Percentiles rank a stretch among this genome's conserved stretches.
Evolutionary conservation across 1,140 invertebrate species (phyloP).

Genomic region (Ladona fulva): DNA sequence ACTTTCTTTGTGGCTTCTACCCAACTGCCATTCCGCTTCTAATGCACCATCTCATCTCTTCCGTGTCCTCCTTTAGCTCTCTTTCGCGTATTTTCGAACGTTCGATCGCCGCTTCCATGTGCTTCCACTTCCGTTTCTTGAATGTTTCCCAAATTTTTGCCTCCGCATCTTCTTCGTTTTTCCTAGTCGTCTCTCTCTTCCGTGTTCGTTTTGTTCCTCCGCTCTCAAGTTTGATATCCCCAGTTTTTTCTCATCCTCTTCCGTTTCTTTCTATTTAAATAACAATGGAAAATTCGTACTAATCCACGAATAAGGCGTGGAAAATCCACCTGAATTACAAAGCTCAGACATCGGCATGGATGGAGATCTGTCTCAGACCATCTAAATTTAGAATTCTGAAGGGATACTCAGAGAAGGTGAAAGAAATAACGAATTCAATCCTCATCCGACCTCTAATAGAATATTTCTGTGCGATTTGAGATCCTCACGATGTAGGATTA

Average conservation of each 20-base stretch:
- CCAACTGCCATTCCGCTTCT: background rate
- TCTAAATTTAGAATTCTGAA: too few species aligned
- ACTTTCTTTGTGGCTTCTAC: background rate
- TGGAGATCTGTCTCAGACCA: too few species aligned
- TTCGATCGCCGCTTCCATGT: background rate
- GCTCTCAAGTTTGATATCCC: background rate
- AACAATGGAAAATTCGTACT: too few species aligned
- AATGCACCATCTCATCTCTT: background rate
- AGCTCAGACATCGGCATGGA: too few species aligned
- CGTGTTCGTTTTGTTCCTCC: background rate
- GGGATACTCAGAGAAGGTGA: too few species aligned
- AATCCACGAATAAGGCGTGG: too few species aligned
- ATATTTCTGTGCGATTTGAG: too few species aligned
- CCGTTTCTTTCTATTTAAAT: background rate
- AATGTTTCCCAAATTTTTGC: background rate
- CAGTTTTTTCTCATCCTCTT: background rate
- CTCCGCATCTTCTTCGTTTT: background rate
- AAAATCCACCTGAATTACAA: too few species aligned
- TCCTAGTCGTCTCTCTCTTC: background rate
- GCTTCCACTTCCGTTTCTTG: background rate
- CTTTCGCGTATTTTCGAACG: background rate
- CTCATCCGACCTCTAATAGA: too few species aligned
- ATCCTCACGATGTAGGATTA: too few species aligned
- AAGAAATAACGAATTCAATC: too few species aligned
- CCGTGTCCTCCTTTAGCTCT: background rate